A percentile compares a stretch with the other conserved stretches of the same genome.
phyloP scores from a whole-genome alignment of 2,888 invertebrate genomes.

The Euplexia lucipara region DNA sequence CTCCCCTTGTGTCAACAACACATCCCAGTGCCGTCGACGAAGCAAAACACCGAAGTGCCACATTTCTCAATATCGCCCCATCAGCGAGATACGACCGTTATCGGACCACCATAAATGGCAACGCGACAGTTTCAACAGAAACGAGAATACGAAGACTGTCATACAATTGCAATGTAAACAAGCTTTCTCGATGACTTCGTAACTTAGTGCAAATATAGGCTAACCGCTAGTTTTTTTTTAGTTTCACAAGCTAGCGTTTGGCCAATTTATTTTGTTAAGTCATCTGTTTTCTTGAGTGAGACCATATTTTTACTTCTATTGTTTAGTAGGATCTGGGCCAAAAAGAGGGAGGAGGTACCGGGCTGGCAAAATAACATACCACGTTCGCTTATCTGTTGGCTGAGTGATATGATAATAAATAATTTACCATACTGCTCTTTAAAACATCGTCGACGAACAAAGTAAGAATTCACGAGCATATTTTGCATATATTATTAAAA shows the following conservation, averaged over 20 bases:
- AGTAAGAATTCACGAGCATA: constrained; percentile 5
- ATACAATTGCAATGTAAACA: constrained; percentile 70
- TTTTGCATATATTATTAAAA: constrained; percentile 31
- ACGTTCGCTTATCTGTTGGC: background rate
- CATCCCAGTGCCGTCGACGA: constrained; percentile 24
- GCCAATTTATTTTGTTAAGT: background rate
- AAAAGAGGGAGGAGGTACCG: background rate
- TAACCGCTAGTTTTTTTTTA: constrained; percentile 6
- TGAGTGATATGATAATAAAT: constrained; percentile 20
- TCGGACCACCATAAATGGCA: constrained; percentile 64
- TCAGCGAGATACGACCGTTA: constrained; percentile 65
- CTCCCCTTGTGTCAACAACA: constrained; percentile 35
- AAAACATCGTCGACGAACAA: background rate
- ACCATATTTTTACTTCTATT: background rate
- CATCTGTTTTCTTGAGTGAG: constrained; percentile 1
- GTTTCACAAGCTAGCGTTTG: background rate
- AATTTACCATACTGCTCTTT: constrained; percentile 6
- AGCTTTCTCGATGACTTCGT: constrained; percentile 66
- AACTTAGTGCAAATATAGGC: constrained; percentile 31
- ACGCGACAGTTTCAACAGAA: constrained; percentile 73
- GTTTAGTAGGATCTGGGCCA: constrained; percentile 4
- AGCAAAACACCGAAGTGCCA: constrained; percentile 51
- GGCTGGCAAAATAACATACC: background rate
- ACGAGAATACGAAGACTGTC: constrained; percentile 72
- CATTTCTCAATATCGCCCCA: constrained; percentile 57